These are phyloP conservation scores for Hydrolagus affinis DNA, from an alignment of 2,113 vertebrate species.

Conservation along the genomic window DNA sequence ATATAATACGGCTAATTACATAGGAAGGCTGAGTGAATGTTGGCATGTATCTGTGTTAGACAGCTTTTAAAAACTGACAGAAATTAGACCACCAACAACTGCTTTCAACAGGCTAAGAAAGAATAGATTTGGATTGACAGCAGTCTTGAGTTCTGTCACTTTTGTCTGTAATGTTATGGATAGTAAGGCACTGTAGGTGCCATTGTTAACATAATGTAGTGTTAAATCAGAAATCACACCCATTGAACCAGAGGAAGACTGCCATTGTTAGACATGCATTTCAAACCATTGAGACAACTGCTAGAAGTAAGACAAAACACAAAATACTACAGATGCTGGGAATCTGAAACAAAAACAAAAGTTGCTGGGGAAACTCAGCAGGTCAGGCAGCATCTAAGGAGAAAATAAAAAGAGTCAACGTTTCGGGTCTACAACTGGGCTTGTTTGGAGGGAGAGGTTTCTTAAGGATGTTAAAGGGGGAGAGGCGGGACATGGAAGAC, in stretches of 20 bases:
- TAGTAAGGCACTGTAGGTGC: not conserved
- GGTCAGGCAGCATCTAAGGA: no score
- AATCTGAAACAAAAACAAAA: no score
- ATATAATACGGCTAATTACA: conserved; percentile 74
- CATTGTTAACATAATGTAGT: not conserved
- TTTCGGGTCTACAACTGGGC: no score
- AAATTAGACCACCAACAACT: not conserved
- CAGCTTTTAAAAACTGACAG: conserved; percentile 14
- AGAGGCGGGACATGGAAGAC: no score
- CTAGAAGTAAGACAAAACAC: not conserved
- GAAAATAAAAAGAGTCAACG: no score
- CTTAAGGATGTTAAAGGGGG: no score
- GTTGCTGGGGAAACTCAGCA: no score
- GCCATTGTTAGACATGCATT: not conserved
- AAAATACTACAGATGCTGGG: no score
- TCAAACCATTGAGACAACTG: not conserved
- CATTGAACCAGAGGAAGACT: no score
- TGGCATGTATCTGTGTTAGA: conserved; percentile 64
- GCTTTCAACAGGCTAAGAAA: not conserved
- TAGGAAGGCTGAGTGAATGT: conserved; percentile 64
- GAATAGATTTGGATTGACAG: not conserved
- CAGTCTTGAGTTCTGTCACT: not conserved
- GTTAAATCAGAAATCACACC: not conserved
- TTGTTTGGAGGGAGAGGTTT: no score
- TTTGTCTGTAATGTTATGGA: not conserved